phyloP scores from a whole-genome alignment of 2,888 invertebrate genomes.

The Clivina fossor region DNA sequence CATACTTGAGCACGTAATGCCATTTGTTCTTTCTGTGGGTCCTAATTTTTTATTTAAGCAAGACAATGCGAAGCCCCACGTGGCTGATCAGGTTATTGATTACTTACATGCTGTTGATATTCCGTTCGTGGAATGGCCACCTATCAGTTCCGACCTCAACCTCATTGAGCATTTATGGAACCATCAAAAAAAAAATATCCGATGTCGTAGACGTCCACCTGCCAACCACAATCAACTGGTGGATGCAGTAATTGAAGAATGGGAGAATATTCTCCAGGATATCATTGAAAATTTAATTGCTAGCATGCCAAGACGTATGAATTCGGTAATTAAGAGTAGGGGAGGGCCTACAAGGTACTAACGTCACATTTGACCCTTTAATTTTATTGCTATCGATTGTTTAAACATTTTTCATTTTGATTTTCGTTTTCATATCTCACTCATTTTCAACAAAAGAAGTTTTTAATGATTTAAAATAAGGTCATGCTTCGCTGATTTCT shows the following conservation, averaged over 20 bases:
- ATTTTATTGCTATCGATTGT: too few relatives aligned
- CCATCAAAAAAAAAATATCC: neutral
- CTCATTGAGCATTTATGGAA: conserved; percentile 15
- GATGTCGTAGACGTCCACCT: neutral
- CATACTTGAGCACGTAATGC: neutral
- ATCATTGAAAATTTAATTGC: conserved; percentile 31
- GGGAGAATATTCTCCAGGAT: conserved; percentile 26
- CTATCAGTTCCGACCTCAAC: conserved; percentile 12
- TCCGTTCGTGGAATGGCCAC: conserved; percentile 7
- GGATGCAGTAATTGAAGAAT: conserved; percentile 6
- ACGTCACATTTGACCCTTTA: too few relatives aligned
- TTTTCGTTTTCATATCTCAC: too few relatives aligned
- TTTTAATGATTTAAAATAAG: too few relatives aligned
- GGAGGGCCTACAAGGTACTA: conserved; percentile 35
- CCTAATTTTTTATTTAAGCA: conserved; percentile 8
- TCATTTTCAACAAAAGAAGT: too few relatives aligned
- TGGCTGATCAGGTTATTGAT: conserved; percentile 7
- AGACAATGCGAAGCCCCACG: conserved; percentile 6
- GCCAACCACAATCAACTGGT: conserved; percentile 8
- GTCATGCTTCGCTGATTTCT: too few relatives aligned
- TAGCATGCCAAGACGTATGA: conserved; percentile 35
- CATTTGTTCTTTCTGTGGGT: too few relatives aligned
- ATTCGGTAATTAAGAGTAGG: conserved; percentile 35
- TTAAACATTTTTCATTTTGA: too few relatives aligned
- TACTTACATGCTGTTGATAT: conserved; percentile 2